Evolutionary conservation across 2,888 invertebrate genomes (phyloP), one percentile per base, ranked within the genome.

Genomic region (Prosopocoilus inquinatus): DNA sequence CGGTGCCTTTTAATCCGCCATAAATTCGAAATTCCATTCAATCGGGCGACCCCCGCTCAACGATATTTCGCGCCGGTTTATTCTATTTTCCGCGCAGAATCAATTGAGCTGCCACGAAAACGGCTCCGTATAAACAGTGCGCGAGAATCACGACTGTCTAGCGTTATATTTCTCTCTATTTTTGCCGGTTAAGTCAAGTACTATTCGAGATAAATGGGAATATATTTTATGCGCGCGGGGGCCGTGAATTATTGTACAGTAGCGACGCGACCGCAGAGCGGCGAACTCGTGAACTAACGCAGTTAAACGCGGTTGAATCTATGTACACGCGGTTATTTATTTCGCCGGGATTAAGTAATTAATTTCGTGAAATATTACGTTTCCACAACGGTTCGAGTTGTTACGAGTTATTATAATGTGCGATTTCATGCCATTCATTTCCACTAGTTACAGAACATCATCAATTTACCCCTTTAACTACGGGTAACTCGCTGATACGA

Each of bases 21-120:
- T 41, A 11, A 41, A 41, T 41, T 41, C 12, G 9, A 15, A 41
- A 41, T 41, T 16, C 12, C 41, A 41, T 41, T 41, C 12, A 41
- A 41, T 41, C 16, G 15, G 15, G 15, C 41, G 16, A 16, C 41
- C 15, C 16, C 41, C 11, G 16, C 41, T 9, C 12, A 41, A n/a
- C 41, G 16, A 41, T 41, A 41, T 15, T 41, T 41, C 16, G 16
- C 20, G 20, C 13, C n/a, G 41, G 41, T 41, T 9, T 41, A 15
- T 41, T 41, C n/a, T 41, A 41, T 41, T 41, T 41, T 11, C 12
- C 13, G 9, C 16, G 12, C 15, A 41, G 16, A 41, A 41, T 41
- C 41, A 41, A 41, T 41, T 41, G 41, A 41, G 12, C 41, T 41
- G 41, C 41, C 41, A 41, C 41, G 12, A 41, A 41, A 41, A 41